These are phyloP conservation scores for Sakesphorus luctuosus DNA, from an alignment of 2,113 vertebrate species.

Conservation along the genomic window DNA sequence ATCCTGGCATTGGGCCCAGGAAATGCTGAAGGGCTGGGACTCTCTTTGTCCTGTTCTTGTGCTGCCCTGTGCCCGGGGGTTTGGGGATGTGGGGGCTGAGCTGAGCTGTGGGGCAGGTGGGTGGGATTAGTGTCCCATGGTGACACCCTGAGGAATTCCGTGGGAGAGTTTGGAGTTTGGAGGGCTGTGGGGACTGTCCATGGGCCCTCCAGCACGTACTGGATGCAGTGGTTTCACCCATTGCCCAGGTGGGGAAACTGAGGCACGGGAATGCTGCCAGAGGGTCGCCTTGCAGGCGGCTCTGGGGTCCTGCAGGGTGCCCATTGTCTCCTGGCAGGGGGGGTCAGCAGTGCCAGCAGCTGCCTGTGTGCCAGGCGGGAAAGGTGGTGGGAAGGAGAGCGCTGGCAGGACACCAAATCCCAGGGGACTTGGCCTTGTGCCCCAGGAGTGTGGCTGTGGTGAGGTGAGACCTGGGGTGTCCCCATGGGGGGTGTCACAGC, in stretches of 20 bases:
- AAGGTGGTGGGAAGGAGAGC: not conserved
- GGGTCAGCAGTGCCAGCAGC: no score
- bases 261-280: not conserved
- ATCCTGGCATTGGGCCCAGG: not conserved
- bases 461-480: not conserved
- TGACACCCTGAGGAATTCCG: not conserved
- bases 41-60: not conserved
- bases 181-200: not conserved
- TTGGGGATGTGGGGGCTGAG: fast-evolving
- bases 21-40: not conserved
- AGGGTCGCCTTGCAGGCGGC: fast-evolving
- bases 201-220: fast-evolving
- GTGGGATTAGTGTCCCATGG: not conserved
- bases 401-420: not conserved
- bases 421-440: fast-evolving
- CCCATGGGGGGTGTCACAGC: not conserved
- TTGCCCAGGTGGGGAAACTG: not conserved
- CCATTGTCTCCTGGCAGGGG: fast-evolving
- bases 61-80: not conserved
- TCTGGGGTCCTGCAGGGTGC: not conserved
- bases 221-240: fast-evolving
- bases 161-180: fast-evolving
- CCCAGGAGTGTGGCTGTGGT: not conserved
- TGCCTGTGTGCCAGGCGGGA: not conserved
- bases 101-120: not conserved